A percentile compares a stretch with the other conserved stretches of the same genome.
These are phyloP conservation scores for Peribatodes rhomboidaria DNA, from an alignment of 2,888 invertebrate species.

Conservation along the genomic window DNA sequence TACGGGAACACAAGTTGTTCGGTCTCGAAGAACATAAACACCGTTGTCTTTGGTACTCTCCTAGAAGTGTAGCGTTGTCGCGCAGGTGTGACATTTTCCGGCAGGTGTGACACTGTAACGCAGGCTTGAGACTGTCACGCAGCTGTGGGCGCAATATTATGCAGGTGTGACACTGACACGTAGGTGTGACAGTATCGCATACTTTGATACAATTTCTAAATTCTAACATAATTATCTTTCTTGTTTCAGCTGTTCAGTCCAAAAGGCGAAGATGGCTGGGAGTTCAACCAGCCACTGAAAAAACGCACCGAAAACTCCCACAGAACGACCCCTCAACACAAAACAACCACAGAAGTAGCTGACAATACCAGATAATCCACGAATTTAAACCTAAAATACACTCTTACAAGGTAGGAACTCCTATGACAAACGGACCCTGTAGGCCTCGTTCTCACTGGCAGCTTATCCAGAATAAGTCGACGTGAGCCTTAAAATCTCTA, in stretches of 20 bases:
- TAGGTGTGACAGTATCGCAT: too few relatives aligned
- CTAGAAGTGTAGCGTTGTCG: too few relatives aligned
- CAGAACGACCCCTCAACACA: constrained; percentile 62
- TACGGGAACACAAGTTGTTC: too few relatives aligned
- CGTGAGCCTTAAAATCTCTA: constrained; percentile 29
- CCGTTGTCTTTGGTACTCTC: too few relatives aligned
- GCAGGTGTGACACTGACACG: too few relatives aligned
- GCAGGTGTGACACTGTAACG: too few relatives aligned
- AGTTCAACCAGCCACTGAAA: constrained; percentile 83
- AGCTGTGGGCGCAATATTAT: too few relatives aligned
- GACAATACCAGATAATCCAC: constrained; percentile 75
- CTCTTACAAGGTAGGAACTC: constrained; percentile 45
- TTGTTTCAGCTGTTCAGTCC: constrained; percentile 89
- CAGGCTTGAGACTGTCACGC: too few relatives aligned
- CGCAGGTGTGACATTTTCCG: too few relatives aligned
- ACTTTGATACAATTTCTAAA: too few relatives aligned
- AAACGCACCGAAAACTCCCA: constrained; percentile 65
- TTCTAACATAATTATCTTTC: background rate
- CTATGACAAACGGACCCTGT: constrained; percentile 33
- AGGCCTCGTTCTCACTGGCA: constrained; percentile 19
- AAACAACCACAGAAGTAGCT: constrained; percentile 55
- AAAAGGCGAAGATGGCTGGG: constrained; percentile 88
- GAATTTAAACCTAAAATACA: constrained; percentile 38
- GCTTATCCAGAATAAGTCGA: constrained; percentile 24
- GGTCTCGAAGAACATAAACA: too few relatives aligned